Percentiles rank a stretch among this genome's conserved stretches.
These are phyloP conservation scores for Drosophila tanythrix DNA, from an alignment of 2,888 invertebrate genomes.

Conservation along the genomic window DNA sequence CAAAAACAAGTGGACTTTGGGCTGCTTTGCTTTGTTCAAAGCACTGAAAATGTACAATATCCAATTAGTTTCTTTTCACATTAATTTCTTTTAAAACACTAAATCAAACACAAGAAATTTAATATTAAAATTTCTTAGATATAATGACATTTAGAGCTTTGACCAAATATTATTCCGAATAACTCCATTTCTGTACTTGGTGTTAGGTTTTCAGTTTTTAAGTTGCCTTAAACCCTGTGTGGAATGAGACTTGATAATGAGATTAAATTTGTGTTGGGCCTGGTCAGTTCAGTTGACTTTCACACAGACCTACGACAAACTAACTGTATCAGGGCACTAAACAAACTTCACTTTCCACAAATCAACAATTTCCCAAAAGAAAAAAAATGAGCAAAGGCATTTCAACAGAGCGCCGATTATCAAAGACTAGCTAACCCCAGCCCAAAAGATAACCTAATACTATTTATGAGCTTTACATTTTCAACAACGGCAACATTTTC, in stretches of 20 bases:
- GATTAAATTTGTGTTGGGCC: slow-evolving; percentile 31
- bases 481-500: slow-evolving; percentile 69
- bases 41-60: not conserved
- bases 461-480: slow-evolving; percentile 75
- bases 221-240: not conserved
- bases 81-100: not conserved
- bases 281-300: slow-evolving; percentile 65
- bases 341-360: slow-evolving; percentile 64
- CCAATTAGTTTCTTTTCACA: not conserved
- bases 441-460: slow-evolving; percentile 50
- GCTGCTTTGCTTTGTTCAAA: not conserved
- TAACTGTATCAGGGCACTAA: slow-evolving; percentile 56
- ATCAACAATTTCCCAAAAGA: slow-evolving; percentile 46
- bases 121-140: not conserved
- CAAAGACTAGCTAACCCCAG: slow-evolving; percentile 55
- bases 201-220: not conserved
- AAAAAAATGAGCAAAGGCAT: slow-evolving; percentile 24
- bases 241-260: not conserved
- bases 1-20: not conserved
- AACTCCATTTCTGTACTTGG: not conserved
- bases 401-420: slow-evolving; percentile 64
- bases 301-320: slow-evolving; percentile 70
- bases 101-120: not conserved
- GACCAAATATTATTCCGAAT: not conserved
- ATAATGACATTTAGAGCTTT: not conserved